These are phyloP conservation scores for Heliangelus exortis DNA, from an alignment of 2,797 vertebrate genomes.

Conservation along the genomic window DNA sequence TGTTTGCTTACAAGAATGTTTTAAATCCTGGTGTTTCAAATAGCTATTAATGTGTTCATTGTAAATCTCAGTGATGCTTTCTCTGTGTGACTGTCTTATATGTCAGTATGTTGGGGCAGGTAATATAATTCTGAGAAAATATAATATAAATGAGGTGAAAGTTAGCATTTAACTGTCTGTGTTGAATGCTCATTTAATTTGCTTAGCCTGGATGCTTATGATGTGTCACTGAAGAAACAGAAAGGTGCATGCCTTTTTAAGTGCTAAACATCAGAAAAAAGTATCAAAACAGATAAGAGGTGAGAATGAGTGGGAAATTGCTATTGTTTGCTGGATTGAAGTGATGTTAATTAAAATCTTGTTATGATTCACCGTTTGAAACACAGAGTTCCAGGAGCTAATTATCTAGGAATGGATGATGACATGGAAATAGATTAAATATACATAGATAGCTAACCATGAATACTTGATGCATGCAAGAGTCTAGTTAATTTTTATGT, in stretches of 20 bases:
- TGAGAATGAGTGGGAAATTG: slow-evolving; percentile 39
- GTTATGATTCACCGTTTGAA: slow-evolving; percentile 71
- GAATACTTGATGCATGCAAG: slow-evolving; percentile 66
- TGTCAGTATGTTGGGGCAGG: background rate
- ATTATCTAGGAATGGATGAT: slow-evolving; percentile 73
- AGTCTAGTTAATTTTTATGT: slow-evolving; percentile 70
- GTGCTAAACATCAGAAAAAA: background rate
- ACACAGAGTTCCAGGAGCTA: slow-evolving; percentile 73
- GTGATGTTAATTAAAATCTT: slow-evolving; percentile 72
- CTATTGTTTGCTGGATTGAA: slow-evolving; percentile 69
- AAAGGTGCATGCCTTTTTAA: background rate
- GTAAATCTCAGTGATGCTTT: background rate
- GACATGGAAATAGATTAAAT: slow-evolving; percentile 79
- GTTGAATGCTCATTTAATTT: background rate
- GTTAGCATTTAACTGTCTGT: background rate
- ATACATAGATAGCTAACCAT: slow-evolving; percentile 68
- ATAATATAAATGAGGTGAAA: background rate
- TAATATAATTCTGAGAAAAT: background rate
- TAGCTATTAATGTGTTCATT: background rate
- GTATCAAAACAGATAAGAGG: background rate
- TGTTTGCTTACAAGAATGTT: background rate
- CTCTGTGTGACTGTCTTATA: rapidly evolving
- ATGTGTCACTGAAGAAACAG: background rate
- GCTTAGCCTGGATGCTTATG: background rate
- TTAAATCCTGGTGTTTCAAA: background rate